phyloP scores from a whole-genome alignment of 2,113 vertebrate species.

The Synchiropus splendidus region DNA sequence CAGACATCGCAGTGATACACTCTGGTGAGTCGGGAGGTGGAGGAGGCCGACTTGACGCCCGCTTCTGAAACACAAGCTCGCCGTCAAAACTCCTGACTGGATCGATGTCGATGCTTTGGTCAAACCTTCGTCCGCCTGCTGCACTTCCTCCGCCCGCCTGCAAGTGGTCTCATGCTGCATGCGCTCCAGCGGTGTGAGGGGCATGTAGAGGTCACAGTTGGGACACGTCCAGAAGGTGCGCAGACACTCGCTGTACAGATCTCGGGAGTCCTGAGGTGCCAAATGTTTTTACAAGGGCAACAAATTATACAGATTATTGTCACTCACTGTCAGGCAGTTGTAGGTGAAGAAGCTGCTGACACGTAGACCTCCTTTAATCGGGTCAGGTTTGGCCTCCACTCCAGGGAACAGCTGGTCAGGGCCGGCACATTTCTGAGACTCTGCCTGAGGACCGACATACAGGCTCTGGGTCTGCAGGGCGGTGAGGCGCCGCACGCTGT shows the following conservation, averaged over 20 bases:
- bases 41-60: not conserved
- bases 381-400: conserved; percentile 58
- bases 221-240: conserved; percentile 88
- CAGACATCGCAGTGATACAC: conserved; percentile 77
- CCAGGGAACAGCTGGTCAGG: conserved; percentile 66
- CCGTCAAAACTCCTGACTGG: not conserved
- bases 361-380: conserved; percentile 77
- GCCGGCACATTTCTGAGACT: conserved; percentile 25
- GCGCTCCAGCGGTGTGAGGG: conserved; percentile 81
- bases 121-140: conserved; percentile 38
- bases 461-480: conserved; percentile 77
- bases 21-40: conserved; percentile 57
- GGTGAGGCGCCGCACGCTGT: conserved; percentile 70
- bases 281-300: not conserved
- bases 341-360: conserved; percentile 80
- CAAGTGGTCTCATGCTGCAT: conserved; percentile 77
- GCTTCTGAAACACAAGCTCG: conserved; percentile 26
- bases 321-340: conserved; percentile 82
- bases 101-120: not conserved
- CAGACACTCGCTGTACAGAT: conserved; percentile 84
- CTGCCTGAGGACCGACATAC: conserved; percentile 74
- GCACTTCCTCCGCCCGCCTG: conserved; percentile 48
- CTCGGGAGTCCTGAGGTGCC: conserved; percentile 62
- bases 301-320: not conserved
- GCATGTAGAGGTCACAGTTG: conserved; percentile 77